Conservation (phyloP, 2,113 vertebrate species). For the Okapia johnstoni region DNA sequence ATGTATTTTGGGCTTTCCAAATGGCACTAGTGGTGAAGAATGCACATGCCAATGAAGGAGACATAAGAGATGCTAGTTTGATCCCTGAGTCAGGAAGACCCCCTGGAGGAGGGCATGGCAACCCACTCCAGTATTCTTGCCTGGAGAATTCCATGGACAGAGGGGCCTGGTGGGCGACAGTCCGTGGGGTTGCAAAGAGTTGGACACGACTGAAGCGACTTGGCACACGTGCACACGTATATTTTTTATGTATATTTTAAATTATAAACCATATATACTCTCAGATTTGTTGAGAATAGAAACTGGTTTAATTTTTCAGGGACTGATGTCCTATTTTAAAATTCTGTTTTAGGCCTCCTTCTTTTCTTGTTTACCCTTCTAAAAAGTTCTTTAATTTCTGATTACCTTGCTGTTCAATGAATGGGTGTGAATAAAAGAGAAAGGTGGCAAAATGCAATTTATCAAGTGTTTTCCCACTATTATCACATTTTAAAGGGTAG, state of each 20-base stretch:
- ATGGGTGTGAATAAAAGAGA: neutral
- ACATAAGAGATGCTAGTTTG: neutral
- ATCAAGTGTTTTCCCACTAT: neutral
- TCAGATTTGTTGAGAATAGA: neutral
- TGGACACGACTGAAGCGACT: neutral
- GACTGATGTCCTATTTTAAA: neutral
- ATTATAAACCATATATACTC: neutral
- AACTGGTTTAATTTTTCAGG: neutral
- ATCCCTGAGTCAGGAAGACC: neutral
- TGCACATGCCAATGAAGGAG: neutral
- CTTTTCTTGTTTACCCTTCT: neutral
- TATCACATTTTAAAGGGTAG: neutral
- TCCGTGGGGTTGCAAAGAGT: neutral
- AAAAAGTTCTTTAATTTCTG: neutral
- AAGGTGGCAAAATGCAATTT: neutral
- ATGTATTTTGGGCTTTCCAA: neutral
- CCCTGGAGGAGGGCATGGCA: neutral
- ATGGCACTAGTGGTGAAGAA: neutral
- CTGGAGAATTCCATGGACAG: neutral
- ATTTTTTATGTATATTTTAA: neutral
- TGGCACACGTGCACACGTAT: neutral
- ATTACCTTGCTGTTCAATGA: conserved; percentile 10
- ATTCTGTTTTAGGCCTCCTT: neutral
- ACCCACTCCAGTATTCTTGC: neutral
- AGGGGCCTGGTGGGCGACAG: accelerated